These are phyloP conservation scores for Rhynchophorus ferrugineus DNA, from an alignment of 1,140 invertebrate species.

Conservation along the genomic window DNA sequence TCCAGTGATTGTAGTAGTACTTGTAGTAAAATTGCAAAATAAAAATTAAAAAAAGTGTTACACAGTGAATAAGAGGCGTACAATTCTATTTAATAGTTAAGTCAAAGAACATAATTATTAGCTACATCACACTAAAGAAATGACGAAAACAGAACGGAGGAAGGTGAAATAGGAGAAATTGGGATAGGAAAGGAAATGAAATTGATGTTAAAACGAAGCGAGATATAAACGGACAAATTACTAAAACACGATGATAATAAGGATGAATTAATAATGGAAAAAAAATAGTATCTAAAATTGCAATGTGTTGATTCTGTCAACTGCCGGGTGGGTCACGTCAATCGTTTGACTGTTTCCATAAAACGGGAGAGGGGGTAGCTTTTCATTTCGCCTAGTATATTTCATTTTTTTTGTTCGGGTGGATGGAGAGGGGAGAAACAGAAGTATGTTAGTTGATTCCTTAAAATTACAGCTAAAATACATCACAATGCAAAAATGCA, in stretches of 20 bases:
- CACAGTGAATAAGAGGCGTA: constrained; percentile 34
- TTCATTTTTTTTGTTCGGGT: constrained; percentile 4
- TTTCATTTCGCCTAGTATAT: constrained; percentile 15
- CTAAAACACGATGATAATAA: constrained; percentile 14
- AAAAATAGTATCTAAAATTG: constrained; percentile 20
- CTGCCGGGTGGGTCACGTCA: constrained; percentile 15
- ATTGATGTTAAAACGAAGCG: constrained; percentile 21
- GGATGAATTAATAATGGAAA: constrained; percentile 13
- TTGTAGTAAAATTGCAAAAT: constrained; percentile 33
- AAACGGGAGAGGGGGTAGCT: constrained; percentile 4
- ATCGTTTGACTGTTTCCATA: constrained; percentile 8
- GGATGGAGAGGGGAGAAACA: constrained; percentile 28
- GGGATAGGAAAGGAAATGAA: neutral
- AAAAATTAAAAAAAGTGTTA: constrained; percentile 24
- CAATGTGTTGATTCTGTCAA: constrained; percentile 13
- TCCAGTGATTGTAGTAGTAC: constrained; percentile 16
- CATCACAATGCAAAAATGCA: constrained; percentile 71
- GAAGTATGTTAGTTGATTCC: constrained; percentile 43
- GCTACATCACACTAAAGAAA: constrained; percentile 53
- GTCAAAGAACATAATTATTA: constrained; percentile 44
- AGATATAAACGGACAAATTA: constrained; percentile 27
- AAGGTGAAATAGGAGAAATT: neutral
- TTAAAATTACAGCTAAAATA: constrained; percentile 68
- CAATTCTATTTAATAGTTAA: constrained; percentile 38
- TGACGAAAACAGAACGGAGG: constrained; percentile 22